Evolutionary conservation across 2,888 invertebrate genomes (phyloP).

Genomic region (Cephus nigrinus): DNA sequence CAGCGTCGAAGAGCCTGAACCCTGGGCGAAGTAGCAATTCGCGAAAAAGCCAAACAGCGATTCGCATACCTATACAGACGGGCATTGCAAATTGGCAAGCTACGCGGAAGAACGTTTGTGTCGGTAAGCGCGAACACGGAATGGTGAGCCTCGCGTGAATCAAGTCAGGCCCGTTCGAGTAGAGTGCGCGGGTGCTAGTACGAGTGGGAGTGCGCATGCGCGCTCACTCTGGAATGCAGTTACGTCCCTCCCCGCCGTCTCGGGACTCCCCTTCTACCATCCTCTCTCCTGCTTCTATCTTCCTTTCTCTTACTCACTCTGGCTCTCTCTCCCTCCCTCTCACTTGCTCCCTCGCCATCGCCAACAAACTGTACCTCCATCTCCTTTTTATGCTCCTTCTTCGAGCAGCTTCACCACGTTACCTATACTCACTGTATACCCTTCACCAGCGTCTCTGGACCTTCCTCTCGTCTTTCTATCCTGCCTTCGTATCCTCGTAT

Average conservation of each 20-base stretch:
- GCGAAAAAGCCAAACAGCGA: background rate
- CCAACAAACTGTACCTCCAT: background rate
- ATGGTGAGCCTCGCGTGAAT: constrained; percentile 2
- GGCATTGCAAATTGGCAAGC: background rate
- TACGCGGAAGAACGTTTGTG: background rate
- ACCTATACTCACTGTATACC: background rate
- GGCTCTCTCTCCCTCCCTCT: constrained; percentile 24
- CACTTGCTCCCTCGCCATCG: constrained; percentile 20
- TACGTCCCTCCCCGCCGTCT: constrained; percentile 5
- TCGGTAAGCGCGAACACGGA: background rate
- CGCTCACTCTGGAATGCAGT: constrained; percentile 37
- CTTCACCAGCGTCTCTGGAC: background rate
- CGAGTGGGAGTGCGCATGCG: constrained; percentile 39
- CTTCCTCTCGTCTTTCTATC: background rate
- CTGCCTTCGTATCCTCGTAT: background rate
- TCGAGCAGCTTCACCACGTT: background rate
- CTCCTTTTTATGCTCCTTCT: background rate
- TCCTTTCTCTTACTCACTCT: constrained; percentile 34
- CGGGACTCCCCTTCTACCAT: constrained; percentile 4
- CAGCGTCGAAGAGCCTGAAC: background rate
- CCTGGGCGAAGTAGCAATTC: background rate
- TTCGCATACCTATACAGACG: background rate
- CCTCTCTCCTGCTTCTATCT: constrained; percentile 19
- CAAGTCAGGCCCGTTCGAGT: constrained; percentile 21
- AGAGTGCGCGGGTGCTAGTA: constrained; percentile 48